A percentile compares a stretch with the other conserved stretches of the same genome.
Evolutionary conservation across 2,888 invertebrate genomes (phyloP).

Genomic region (Stenodema calcarata): DNA sequence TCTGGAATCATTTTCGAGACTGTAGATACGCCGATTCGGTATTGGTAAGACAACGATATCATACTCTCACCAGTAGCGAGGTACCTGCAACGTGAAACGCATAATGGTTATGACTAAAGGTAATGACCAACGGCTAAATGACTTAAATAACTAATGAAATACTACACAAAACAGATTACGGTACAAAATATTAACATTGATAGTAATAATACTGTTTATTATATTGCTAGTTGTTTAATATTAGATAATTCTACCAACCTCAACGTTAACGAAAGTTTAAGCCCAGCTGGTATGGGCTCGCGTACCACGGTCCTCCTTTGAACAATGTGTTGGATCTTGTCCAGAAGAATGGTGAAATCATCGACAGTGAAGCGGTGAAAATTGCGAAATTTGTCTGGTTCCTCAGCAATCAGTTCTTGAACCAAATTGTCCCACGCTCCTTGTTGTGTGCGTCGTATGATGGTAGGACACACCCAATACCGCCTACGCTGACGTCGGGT

Average conservation of each 20-base stretch:
- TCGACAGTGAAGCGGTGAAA: too few relatives aligned
- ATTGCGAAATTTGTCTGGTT: too few relatives aligned
- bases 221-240: neutral
- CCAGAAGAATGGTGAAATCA: neutral
- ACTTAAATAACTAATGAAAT: neutral
- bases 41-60: neutral
- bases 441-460: too few relatives aligned
- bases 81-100: constrained; percentile 3
- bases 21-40: neutral
- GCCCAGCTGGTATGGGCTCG: neutral
- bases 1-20: neutral
- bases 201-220: too few relatives aligned
- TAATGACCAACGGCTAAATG: neutral
- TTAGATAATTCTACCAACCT: neutral
- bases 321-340: neutral
- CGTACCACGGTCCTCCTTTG: neutral
- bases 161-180: too few relatives aligned
- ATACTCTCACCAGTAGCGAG: neutral
- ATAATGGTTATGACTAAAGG: neutral
- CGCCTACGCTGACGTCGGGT: too few relatives aligned
- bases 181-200: too few relatives aligned
- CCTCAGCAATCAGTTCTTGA: too few relatives aligned
- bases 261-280: neutral
- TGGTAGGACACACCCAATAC: too few relatives aligned
- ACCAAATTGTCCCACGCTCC: too few relatives aligned